Conservation (phyloP, 2,797 vertebrate species). For the Bradypodion pumilum region DNA sequence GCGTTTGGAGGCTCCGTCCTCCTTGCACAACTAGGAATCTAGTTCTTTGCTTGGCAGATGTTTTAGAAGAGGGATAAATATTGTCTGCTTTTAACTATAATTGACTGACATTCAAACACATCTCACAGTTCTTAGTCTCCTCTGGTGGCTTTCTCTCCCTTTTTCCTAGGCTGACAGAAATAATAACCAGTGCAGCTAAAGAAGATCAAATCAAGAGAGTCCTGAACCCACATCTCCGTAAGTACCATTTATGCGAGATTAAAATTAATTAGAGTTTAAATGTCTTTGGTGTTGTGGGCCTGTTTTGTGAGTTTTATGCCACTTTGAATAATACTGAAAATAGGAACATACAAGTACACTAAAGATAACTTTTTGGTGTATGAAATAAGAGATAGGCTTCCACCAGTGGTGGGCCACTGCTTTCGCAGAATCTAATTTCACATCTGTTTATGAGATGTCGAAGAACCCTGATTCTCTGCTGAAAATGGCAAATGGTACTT, state of each 20-base stretch:
- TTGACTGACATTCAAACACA: not conserved
- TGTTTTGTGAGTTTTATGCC: too few relatives aligned
- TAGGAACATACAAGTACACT: too few relatives aligned
- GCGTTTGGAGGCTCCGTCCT: not conserved
- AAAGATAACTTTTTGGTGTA: not conserved
- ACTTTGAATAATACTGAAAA: not conserved
- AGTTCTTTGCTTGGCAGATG: too few relatives aligned
- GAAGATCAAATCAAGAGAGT: conserved; percentile 91
- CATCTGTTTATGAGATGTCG: not conserved
- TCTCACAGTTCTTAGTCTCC: not conserved
- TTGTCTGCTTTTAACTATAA: too few relatives aligned
- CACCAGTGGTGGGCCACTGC: not conserved
- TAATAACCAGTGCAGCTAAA: conserved; percentile 80
- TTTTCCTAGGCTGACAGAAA: conserved; percentile 82
- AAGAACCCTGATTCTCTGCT: not conserved
- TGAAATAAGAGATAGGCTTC: not conserved
- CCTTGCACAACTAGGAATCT: too few relatives aligned
- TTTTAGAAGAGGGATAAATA: not conserved
- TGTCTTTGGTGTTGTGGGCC: too few relatives aligned
- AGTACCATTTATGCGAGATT: conserved; percentile 66
- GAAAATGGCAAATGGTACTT: not conserved
- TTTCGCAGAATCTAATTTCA: not conserved
- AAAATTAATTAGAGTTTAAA: too few relatives aligned
- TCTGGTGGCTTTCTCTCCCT: rapidly evolving
- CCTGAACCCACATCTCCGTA: conserved; percentile 92